Evolutionary conservation across 1,140 invertebrate species (phyloP).

Genomic region (Mactra quadrangularis): DNA sequence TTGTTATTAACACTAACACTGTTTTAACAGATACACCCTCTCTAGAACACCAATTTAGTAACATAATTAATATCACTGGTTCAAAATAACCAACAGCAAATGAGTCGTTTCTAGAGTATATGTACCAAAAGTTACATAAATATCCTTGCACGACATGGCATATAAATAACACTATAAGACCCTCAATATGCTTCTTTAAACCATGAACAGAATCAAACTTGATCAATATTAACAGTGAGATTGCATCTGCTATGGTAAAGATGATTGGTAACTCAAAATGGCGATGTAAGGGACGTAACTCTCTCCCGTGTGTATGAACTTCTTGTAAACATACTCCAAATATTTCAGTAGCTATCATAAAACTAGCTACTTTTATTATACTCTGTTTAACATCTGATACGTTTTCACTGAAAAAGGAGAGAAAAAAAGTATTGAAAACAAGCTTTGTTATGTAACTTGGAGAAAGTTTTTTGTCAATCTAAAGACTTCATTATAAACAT

Average conservation of each 20-base stretch:
- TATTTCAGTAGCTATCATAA: slow-evolving; percentile 39
- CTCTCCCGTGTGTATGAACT: slow-evolving; percentile 33
- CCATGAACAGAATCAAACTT: slow-evolving; percentile 42
- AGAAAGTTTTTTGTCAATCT: too few relatives aligned
- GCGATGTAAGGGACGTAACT: slow-evolving; percentile 53
- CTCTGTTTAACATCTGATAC: not conserved
- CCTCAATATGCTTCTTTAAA: slow-evolving; percentile 26
- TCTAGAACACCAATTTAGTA: slow-evolving; percentile 38
- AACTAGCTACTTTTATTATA: not conserved
- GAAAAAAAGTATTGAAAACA: too few relatives aligned
- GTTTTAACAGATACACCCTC: slow-evolving; percentile 20
- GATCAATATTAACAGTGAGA: slow-evolving; percentile 34
- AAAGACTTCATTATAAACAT: too few relatives aligned
- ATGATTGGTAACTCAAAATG: slow-evolving; percentile 50
- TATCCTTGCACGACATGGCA: slow-evolving; percentile 45
- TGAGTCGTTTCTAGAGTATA: slow-evolving; percentile 49
- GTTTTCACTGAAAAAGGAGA: too few relatives aligned
- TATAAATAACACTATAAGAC: slow-evolving; percentile 32
- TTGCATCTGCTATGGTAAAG: slow-evolving; percentile 3
- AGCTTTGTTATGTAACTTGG: too few relatives aligned
- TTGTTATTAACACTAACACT: not conserved
- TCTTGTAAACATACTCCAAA: slow-evolving; percentile 54
- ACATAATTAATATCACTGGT: slow-evolving; percentile 28
- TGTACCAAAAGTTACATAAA: slow-evolving; percentile 53
- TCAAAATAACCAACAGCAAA: slow-evolving; percentile 57